Evolutionary conservation across 2,888 invertebrate genomes (phyloP).

Genomic region (Lasioglossum marginatum): DNA sequence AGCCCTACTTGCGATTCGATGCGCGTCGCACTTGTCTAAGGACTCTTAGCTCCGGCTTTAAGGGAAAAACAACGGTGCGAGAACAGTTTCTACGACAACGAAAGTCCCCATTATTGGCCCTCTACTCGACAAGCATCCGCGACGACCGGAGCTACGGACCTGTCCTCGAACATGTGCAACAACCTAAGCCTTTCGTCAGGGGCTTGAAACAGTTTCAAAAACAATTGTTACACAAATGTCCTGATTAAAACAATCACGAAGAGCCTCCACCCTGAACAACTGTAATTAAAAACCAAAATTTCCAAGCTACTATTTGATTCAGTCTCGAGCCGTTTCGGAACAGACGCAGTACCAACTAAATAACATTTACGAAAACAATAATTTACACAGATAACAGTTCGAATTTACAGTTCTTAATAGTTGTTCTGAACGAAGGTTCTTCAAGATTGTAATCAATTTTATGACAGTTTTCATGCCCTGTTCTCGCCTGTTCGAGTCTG

Average conservation of each 20-base stretch:
- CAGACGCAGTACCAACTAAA: neutral
- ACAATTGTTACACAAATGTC: neutral
- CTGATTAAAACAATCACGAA: neutral
- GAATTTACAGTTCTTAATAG: neutral
- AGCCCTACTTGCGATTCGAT: neutral
- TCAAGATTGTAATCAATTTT: neutral
- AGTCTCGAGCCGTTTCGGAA: no score
- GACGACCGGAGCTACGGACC: neutral
- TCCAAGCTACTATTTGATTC: neutral
- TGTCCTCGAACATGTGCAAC: neutral
- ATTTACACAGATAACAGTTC: neutral
- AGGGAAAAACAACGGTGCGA: neutral
- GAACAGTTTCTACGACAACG: conserved; percentile 9
- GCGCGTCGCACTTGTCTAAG: conserved; percentile 19
- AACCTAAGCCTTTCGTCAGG: neutral
- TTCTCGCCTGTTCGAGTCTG: neutral
- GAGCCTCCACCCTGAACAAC: neutral
- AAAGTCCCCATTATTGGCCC: neutral
- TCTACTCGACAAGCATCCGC: neutral
- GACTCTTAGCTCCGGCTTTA: conserved; percentile 9
- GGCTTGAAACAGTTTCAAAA: neutral
- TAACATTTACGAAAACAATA: neutral
- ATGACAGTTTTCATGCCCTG: neutral
- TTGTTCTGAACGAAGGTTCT: neutral
- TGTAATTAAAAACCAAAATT: neutral